Evolutionary conservation across 1,140 invertebrate genomes (phyloP).

Genomic region (Lordiphosa collinella): DNA sequence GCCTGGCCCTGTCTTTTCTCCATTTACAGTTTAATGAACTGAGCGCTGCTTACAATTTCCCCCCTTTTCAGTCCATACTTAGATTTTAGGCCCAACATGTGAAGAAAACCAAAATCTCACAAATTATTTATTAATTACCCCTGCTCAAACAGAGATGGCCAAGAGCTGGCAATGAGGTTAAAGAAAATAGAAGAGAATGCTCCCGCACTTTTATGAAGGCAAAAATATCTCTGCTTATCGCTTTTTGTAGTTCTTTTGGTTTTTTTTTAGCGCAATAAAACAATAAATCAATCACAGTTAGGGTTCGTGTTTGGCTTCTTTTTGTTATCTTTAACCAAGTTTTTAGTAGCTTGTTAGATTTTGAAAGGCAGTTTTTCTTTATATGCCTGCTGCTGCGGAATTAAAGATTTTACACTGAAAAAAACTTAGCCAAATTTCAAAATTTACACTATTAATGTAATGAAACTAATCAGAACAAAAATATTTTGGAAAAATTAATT

Average conservation of each 20-base stretch:
- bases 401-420: conserved; percentile 8
- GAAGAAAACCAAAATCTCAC: conserved; percentile 54
- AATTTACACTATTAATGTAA: too few species aligned
- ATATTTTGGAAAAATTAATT: too few species aligned
- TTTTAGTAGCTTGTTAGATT: conserved; percentile 67
- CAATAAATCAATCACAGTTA: conserved; percentile 71
- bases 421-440: conserved; percentile 12
- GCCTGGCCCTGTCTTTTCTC: conserved; percentile 1
- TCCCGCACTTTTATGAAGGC: conserved; percentile 19
- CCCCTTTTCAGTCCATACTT: neutral
- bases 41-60: neutral
- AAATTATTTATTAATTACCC: conserved; percentile 75
- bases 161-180: neutral
- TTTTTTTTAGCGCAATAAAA: conserved; percentile 62
- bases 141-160: neutral
- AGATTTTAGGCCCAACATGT: conserved; percentile 51
- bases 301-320: conserved; percentile 29
- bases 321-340: conserved; percentile 59
- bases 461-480: too few species aligned
- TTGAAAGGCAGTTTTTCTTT: conserved; percentile 22
- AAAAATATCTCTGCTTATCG: conserved; percentile 52
- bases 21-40: conserved; percentile 64
- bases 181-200: conserved; percentile 2
- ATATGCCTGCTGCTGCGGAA: conserved; percentile 5
- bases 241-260: conserved; percentile 23